Conservation (phyloP, 2,888 invertebrate species). For the Apamea epomidion region DNA sequence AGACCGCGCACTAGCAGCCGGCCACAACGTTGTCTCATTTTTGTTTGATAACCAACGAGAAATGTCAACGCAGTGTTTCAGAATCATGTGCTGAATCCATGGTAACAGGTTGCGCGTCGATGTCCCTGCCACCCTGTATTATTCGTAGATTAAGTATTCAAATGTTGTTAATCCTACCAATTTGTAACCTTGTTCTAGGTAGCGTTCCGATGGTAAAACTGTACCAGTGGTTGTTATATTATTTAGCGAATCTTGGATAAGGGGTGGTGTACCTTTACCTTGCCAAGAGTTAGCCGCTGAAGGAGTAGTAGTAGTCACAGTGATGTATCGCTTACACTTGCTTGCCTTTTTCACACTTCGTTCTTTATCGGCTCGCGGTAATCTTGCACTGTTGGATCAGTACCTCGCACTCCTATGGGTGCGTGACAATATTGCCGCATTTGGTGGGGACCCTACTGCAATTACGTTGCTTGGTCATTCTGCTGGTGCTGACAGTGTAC, state of each 20-base stretch:
- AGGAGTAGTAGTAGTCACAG: conserved; percentile 92
- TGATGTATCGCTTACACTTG: conserved; percentile 93
- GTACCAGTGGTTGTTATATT: conserved; percentile 93
- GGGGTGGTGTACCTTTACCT: conserved; percentile 88
- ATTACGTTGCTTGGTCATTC: conserved; percentile 96
- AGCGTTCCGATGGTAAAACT: conserved; percentile 88
- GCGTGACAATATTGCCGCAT: conserved; percentile 93
- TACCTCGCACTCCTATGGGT: conserved; percentile 95
- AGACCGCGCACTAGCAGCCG: background rate
- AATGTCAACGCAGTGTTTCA: background rate
- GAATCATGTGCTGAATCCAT: background rate
- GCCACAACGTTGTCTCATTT: background rate
- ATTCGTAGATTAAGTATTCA: background rate
- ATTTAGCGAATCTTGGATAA: conserved; percentile 91
- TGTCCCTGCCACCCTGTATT: background rate
- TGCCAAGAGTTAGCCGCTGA: conserved; percentile 94
- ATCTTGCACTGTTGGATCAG: conserved; percentile 96
- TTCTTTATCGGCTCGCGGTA: conserved; percentile 92
- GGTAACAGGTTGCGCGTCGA: background rate
- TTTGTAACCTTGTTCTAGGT: conserved; percentile 74
- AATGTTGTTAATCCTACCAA: conserved; percentile 7
- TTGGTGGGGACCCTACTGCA: conserved; percentile 94
- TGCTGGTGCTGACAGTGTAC: conserved; percentile 93
- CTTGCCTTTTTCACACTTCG: conserved; percentile 92
- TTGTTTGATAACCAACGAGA: background rate